Base-by-base conservation (phyloP, 2,888 invertebrate species). In the Selenia dentaria region DNA sequence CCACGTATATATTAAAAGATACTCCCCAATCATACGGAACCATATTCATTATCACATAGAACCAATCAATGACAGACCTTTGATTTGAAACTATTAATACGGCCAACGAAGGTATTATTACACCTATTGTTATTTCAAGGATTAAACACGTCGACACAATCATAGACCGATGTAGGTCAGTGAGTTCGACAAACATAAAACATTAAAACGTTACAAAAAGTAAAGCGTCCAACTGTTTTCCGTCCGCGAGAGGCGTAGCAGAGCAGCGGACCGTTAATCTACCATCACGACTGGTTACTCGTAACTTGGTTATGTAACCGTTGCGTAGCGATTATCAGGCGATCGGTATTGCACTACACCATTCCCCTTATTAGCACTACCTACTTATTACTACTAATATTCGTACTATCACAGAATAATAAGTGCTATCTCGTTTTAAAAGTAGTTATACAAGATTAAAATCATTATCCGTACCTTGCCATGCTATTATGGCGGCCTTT, bases 91-190 rank as follows among this genome's bases (percentile, higher is more conserved):
- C 16, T 16, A 16, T 16, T 4, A n/a, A n/a, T n/a, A 4, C 4
- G 16, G 16, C 2, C 4, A 16, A 16, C 16, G 4, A 16, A 16
- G 4, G 16, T n/a, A n/a, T 16, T 16, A 16, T 16, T 6, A 28
- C 5, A 25, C 5, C 35, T 38, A 46, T 52, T 57, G 51, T 51
- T 39, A 20, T 11, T 18, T 29, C 49, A 51, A 50, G 57, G 54
- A 51, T 52, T 25, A 41, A 26, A 22, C 37, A 37, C 44, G 34
- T 35, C 31, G 41, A 14, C 12, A 39, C 27, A 31, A 12, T 35
- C n/a, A 22, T 22, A 10, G 20, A 22, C 11, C 29, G 49, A 52
- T 57, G 50, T 60, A 54, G 63, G 64, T 58, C 63, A 63, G 31
- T 57, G 58, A n/a, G 57, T 55, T 51, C 27, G 22, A 14, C 37